Base-by-base conservation (phyloP, 2,888 invertebrate genomes). In the Gari tellinella region DNA sequence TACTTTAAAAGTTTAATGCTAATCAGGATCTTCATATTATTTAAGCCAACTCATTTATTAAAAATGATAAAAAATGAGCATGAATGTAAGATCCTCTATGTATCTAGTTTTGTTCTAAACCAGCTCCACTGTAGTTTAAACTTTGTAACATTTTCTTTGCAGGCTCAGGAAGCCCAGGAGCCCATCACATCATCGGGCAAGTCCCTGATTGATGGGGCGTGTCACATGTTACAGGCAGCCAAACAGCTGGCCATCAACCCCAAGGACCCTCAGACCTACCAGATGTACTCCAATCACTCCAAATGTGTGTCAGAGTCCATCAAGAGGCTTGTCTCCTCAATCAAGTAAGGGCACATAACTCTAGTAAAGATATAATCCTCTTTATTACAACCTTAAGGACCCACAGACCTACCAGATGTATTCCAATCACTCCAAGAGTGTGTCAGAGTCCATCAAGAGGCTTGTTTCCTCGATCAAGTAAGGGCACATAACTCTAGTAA, bases 221-320 rank as follows among this genome's bases (percentile, higher is more conserved):
- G 96, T 87, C 94, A 95, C 48, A 98, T 99, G 96, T 95, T 99
- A 58, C 94, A 95, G 87, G 95, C 98, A 0, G 98, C 98, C 0
- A 96, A 97, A 89, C 96, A 95, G 58, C 93, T 99, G 74, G 97
- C 97, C 0, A 94, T 97, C 31, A 95, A 96, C 55, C 97, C 98
- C 0, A 95, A 95, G 80, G 99, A 99, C 93, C 96, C 98, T 2
- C 94, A 96, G 0, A 97, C 97, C 23, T 99, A 99, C 98, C 98
- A 98, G 91, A 94, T 95, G 68, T 94, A 99, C 73, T 98, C 99
- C 0, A 95, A 95, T 85, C 97, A 98, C 93, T 98, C 98, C 90
- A 98, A 97, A 91, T 95, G 95, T 57, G 98, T 99, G 0, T 98
- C 98, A 0, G 99, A 99, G 91, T 96, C 97, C 31, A 99, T 99